Percentiles rank a stretch among this genome's conserved stretches.
Evolutionary conservation across 1,140 invertebrate genomes (phyloP).

Genomic region (Caenorhabditis elegans): WBcel235 BX284605.5:11364001-11364500

Average conservation of each 20-base stretch:
- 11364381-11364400: slow-evolving; percentile 44
- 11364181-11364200: background rate
- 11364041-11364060: slow-evolving; percentile 3
- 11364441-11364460: slow-evolving; percentile 41
- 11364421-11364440: slow-evolving; percentile 48
- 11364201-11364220: slow-evolving; percentile 41
- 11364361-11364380: slow-evolving; percentile 46
- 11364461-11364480: background rate
- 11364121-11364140: slow-evolving; percentile 25
- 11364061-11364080: slow-evolving; percentile 41
- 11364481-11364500: background rate
- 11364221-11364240: slow-evolving; percentile 42
- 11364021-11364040: slow-evolving; percentile 8
- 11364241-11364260: background rate
- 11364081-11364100: slow-evolving; percentile 46
- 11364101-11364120: slow-evolving; percentile 38
- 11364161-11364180: background rate
- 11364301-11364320: slow-evolving; percentile 44
- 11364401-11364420: slow-evolving; percentile 46
- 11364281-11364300: slow-evolving; percentile 39
- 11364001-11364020: no score
- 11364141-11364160: slow-evolving; percentile 21
- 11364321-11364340: slow-evolving; percentile 35
- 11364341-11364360: slow-evolving; percentile 46
- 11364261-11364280: slow-evolving; percentile 13